Percentiles rank a stretch among this genome's conserved stretches.
These are phyloP conservation scores for Zaprionus gabonicus DNA, from an alignment of 1,140 invertebrate species.

Conservation along the genomic window DNA sequence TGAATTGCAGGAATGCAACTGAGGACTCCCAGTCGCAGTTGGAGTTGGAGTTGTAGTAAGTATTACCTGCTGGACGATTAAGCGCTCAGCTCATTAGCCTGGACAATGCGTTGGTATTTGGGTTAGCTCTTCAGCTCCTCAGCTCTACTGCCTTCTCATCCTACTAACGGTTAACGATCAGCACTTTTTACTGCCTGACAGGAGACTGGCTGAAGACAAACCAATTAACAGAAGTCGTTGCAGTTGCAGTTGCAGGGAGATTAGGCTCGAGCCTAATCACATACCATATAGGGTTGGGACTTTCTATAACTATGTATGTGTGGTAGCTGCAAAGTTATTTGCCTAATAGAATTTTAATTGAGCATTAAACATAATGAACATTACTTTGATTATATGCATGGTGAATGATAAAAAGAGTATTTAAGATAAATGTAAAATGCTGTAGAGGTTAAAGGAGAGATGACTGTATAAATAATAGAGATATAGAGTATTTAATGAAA, in stretches of 20 bases:
- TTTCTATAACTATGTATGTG: constrained; percentile 1
- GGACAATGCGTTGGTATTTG: constrained; percentile 52
- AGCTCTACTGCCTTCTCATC: neutral
- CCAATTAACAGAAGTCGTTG: constrained; percentile 27
- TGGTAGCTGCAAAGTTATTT: neutral
- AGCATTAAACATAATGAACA: neutral
- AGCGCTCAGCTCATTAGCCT: constrained; percentile 51
- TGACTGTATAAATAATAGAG: neutral
- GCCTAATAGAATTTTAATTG: constrained; percentile 11
- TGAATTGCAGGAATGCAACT: constrained; percentile 52
- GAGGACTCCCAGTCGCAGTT: neutral
- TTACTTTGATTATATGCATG: neutral
- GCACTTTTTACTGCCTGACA: constrained; percentile 15
- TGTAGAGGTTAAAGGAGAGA: too few relatives aligned
- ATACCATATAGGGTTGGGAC: neutral
- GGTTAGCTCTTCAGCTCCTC: constrained; percentile 32
- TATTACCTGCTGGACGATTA: constrained; percentile 34
- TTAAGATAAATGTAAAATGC: neutral
- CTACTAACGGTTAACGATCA: constrained; percentile 45
- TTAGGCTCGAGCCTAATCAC: neutral
- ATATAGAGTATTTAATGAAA: neutral
- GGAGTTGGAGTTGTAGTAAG: neutral
- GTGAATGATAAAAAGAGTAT: neutral
- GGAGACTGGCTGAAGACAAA: constrained; percentile 12
- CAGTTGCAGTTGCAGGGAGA: constrained; percentile 1